These are phyloP conservation scores for Mionectes olivaceus DNA, from an alignment of 2,797 vertebrate genomes.

Conservation along the genomic window DNA sequence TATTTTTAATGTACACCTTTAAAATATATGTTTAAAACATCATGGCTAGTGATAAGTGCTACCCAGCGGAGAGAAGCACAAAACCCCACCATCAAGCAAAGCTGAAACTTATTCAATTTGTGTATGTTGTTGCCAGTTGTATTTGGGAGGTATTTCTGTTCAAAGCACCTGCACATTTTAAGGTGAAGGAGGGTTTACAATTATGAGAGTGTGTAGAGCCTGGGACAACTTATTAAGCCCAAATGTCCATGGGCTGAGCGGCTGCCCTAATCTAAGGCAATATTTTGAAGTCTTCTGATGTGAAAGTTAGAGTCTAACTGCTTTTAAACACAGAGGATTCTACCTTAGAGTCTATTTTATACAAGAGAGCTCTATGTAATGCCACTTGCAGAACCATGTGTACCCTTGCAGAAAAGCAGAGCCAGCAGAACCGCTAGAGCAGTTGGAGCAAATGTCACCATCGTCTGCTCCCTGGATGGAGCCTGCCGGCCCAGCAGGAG, in stretches of 20 bases:
- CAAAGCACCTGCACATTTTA: not conserved
- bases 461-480: not conserved
- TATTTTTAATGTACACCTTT: not conserved
- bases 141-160: not conserved
- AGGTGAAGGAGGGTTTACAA: not conserved
- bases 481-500: not conserved
- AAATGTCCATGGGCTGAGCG: not conserved
- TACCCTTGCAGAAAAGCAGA: not conserved
- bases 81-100: fast-evolving
- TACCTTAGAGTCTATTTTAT: not conserved
- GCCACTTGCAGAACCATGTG: not conserved
- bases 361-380: too few relatives aligned
- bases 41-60: not conserved
- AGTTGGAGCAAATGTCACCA: not conserved
- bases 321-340: not conserved
- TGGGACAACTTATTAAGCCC: not conserved
- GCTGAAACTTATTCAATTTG: not conserved
- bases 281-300: not conserved
- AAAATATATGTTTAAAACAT: not conserved
- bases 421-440: not conserved
- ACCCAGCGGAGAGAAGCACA: not conserved
- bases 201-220: not conserved
- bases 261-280: not conserved
- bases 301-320: not conserved
- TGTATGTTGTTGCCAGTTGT: not conserved